Conservation (phyloP, 2,113 vertebrate genomes). For the Pteronura brasiliensis region DNA sequence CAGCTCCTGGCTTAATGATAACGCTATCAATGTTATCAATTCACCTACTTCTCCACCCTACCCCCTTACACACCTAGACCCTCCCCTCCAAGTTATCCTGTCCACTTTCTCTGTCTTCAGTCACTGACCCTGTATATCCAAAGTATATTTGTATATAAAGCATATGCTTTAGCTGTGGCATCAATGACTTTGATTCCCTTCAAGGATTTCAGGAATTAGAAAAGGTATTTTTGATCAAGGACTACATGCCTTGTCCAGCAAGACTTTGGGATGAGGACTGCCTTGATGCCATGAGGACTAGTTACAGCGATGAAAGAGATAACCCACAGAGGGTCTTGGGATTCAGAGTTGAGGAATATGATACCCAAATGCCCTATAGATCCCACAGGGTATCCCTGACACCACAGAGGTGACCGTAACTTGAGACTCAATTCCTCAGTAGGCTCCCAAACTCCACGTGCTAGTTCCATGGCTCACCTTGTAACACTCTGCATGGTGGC, state of each 20-base stretch:
- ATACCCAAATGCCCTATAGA: background rate
- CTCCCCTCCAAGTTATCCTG: background rate
- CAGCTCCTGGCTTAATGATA: background rate
- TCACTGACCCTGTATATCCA: background rate
- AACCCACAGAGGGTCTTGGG: background rate
- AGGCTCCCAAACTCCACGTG: background rate
- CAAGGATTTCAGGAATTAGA: background rate
- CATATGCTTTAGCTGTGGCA: background rate
- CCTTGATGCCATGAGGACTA: background rate
- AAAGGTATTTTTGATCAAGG: background rate
- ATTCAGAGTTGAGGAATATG: background rate
- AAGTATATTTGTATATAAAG: background rate
- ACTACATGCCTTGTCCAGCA: background rate
- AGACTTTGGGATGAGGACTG: background rate
- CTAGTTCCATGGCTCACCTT: background rate
- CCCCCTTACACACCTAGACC: background rate
- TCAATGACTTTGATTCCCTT: background rate
- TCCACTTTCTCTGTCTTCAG: background rate
- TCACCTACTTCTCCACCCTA: background rate
- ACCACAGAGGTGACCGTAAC: background rate
- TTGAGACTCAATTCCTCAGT: background rate
- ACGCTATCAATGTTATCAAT: background rate
- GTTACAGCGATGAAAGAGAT: background rate
- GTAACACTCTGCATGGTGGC: slow-evolving; percentile 73
- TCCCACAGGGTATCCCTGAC: background rate